Percentiles rank a stretch among this genome's conserved stretches.
Evolutionary conservation across 2,888 invertebrate species (phyloP).

Genomic region (Parnassius apollo): DNA sequence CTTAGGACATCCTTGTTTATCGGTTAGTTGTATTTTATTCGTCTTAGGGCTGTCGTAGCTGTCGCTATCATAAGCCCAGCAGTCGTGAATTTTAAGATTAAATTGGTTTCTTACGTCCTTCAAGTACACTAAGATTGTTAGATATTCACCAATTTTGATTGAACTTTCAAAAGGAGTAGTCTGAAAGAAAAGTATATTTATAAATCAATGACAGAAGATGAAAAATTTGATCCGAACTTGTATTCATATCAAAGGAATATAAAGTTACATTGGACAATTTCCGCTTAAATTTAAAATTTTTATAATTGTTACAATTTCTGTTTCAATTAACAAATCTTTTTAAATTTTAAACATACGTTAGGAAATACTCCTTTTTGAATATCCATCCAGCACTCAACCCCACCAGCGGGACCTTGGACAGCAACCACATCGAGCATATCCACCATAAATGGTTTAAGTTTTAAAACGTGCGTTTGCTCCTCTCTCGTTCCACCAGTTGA

Average conservation of each 20-base stretch:
- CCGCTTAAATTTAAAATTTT: too few species aligned
- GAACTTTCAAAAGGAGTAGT: conserved; percentile 82
- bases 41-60: conserved; percentile 81
- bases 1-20: conserved; percentile 85
- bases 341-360: conserved; percentile 67
- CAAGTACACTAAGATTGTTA: conserved; percentile 85
- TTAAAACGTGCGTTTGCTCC: conserved; percentile 61
- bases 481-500: conserved; percentile 47
- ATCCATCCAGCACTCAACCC: conserved; percentile 89
- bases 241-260: too few species aligned
- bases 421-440: conserved; percentile 86
- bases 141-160: conserved; percentile 85
- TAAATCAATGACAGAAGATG: background rate
- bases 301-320: too few species aligned
- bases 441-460: conserved; percentile 84
- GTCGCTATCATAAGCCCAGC: conserved; percentile 86
- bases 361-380: conserved; percentile 86
- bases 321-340: too few species aligned
- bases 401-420: conserved; percentile 83
- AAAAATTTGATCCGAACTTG: background rate
- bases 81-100: conserved; percentile 85
- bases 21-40: conserved; percentile 83
- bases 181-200: conserved; percentile 50
- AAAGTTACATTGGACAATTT: too few species aligned
- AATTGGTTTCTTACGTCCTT: conserved; percentile 83